Conservation (phyloP, 2,113 vertebrate species). For the Crotalus horridus region DNA sequence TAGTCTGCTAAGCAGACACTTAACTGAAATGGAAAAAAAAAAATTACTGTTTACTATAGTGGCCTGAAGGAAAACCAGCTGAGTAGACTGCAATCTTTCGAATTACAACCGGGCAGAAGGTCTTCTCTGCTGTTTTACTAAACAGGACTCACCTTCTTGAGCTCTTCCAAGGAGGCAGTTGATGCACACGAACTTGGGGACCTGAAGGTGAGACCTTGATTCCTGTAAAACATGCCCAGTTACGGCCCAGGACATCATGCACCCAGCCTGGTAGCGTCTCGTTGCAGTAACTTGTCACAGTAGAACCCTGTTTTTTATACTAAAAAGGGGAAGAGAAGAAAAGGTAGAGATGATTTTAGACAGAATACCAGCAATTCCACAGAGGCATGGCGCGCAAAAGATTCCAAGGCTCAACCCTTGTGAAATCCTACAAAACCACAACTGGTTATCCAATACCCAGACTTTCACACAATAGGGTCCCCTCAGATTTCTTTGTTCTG, state of each 20-base stretch:
- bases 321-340: conserved; percentile 47
- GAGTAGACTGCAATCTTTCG: neutral
- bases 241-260: conserved; percentile 87
- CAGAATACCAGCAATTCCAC: neutral
- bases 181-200: conserved; percentile 29
- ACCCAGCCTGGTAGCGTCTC: conserved; percentile 92
- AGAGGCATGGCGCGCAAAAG: neutral
- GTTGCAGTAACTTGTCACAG: conserved; percentile 87
- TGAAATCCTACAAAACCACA: neutral
- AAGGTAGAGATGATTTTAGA: neutral
- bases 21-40: neutral
- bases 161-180: conserved; percentile 23
- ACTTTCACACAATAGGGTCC: neutral
- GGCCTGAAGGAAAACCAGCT: neutral
- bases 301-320: conserved; percentile 77
- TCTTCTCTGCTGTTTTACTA: neutral
- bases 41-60: neutral
- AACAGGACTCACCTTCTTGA: conserved; percentile 48
- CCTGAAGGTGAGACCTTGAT: conserved; percentile 68
- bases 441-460: neutral
- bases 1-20: neutral
- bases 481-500: neutral
- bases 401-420: neutral
- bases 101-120: neutral
- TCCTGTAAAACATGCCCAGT: conserved; percentile 93